Evolutionary conservation across 2,888 invertebrate genomes (phyloP), one percentile per base, ranked within the genome.

Genomic region (Drosophila mulleri): DNA sequence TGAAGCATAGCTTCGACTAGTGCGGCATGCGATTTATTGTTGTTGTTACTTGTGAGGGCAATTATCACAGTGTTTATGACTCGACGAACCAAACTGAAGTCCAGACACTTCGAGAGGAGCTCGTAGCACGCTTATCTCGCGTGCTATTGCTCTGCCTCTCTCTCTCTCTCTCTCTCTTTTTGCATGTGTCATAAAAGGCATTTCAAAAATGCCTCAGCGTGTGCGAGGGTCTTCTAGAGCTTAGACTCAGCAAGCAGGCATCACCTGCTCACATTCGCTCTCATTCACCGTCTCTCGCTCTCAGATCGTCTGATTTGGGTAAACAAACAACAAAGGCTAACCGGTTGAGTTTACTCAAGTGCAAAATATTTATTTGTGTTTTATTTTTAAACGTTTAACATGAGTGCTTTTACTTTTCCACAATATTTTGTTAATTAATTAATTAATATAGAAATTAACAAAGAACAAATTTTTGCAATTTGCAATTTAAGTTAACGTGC

Each of bases 261-360:
- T 35, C 44, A 16, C 12, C 20, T 14, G 11, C 23, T 47, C n/a
- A 26, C 26, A 14, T 8, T 9, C 23, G 6, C 59, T 59, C 59
- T 39, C 59, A 8, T 11, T 11, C 37, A 6, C n/a, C 35, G 58
- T 67, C 59, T 44, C 11, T 18, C 45, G 42, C 41, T 26, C 23
- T 54, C 39, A 16, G 16, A 3, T 23, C 35, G 45, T 42, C 50
- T n/a, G 56, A 64, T 76, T 80, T 80, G 74, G 65, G 87, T 83
- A 83, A 86, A 83, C 83, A 83, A 82, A 64, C 59, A 65, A 64
- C 56, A 72, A 65, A 65, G 66, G 59, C 53, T 58, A 88, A 83
- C 83, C 70, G 75, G 82, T 77, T 74, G 29, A 18, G 39, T 50
- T 72, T 35, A 54, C 61, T 50, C n/a, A 58, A 66, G 66, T 71